Percentiles rank a stretch among this genome's conserved stretches.
Evolutionary conservation across 2,888 invertebrate genomes (phyloP).

Genomic region (Watsonalla binaria): DNA sequence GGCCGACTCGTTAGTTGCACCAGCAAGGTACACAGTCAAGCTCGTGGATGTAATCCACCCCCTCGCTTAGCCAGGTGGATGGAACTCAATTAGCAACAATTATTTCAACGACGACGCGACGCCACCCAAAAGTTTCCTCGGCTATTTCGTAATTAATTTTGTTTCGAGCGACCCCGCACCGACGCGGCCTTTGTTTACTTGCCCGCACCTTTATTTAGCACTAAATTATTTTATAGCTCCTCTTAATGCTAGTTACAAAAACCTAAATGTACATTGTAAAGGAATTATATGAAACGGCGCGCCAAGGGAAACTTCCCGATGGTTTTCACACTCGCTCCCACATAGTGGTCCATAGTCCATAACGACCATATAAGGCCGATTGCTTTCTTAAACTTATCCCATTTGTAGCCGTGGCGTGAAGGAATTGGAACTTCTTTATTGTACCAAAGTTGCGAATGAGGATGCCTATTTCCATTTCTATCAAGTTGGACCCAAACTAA

Average conservation of each 20-base stretch:
- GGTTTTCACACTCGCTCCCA: conserved; percentile 64
- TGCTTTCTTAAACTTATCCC: conserved; percentile 77
- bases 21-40: conserved; percentile 18
- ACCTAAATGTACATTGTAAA: conserved; percentile 35
- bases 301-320: conserved; percentile 65
- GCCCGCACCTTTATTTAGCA: conserved; percentile 32
- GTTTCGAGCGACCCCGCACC: conserved; percentile 50
- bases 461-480: conserved; percentile 69
- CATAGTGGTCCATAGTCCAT: conserved; percentile 69
- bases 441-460: conserved; percentile 65
- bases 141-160: conserved; percentile 73
- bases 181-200: conserved; percentile 25
- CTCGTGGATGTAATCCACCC: conserved; percentile 37
- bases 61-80: conserved; percentile 49
- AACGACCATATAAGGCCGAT: conserved; percentile 76
- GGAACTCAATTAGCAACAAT: conserved; percentile 72
- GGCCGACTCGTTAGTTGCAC: conserved; percentile 36
- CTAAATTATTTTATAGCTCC: conserved; percentile 40
- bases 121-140: conserved; percentile 60
- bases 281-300: conserved; percentile 62
- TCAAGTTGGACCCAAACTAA: conserved; percentile 50
- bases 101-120: conserved; percentile 57
- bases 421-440: conserved; percentile 72
- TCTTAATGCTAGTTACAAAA: conserved; percentile 21
- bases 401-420: conserved; percentile 65